Base-by-base conservation (phyloP, 2,113 vertebrate genomes). In the Pachyramphus minor region DNA sequence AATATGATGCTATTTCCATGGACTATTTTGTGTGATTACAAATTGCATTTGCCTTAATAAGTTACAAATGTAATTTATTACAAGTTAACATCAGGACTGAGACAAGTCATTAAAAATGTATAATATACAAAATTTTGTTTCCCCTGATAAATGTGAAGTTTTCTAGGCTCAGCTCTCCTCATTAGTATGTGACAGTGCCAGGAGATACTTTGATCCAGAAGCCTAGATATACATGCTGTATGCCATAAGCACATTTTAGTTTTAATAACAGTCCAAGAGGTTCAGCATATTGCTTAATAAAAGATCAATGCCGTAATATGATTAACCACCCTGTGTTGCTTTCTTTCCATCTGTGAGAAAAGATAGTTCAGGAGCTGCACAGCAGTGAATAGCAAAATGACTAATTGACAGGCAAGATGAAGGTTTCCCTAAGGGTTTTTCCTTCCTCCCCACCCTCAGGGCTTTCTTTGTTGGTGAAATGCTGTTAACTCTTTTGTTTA, bases 401-500 rank as follows among this genome's bases (percentile, higher is more conserved):
- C 84, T 95, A 96, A 97, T 93, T 95, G 93, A 53, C 81, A 95
- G 73, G 71, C 86, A 94, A 82, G 94, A 78, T 71, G 80, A 86
- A 96, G 74, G 62, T 93, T 97, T 97, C 84, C 68, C 66, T 84
- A 75, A 72, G 62, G 60, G 28, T 52, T 62, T 33, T 42, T 89
- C 44, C 14, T 52, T 80, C 39, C 41, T 78, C 62, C 55, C 25
- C 3, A 0, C 56, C 93, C 86, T 81, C 58, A 37, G 76, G 71
- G 71, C 68, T 97, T 97, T 89, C 77, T 94, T 95, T 97, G 64
- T 97, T 93, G 49, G 52, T 94, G 92, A 94, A 95, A 97, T 91
- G 71, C 55, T 87, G 78, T 96, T 96, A 95, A 96, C 84, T 93
- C 89, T 95, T 97, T 97, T 97, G 92, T 95, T 94, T 96, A 95